Base-by-base conservation (phyloP, 2,113 vertebrate genomes). In the Symphodus melops region DNA sequence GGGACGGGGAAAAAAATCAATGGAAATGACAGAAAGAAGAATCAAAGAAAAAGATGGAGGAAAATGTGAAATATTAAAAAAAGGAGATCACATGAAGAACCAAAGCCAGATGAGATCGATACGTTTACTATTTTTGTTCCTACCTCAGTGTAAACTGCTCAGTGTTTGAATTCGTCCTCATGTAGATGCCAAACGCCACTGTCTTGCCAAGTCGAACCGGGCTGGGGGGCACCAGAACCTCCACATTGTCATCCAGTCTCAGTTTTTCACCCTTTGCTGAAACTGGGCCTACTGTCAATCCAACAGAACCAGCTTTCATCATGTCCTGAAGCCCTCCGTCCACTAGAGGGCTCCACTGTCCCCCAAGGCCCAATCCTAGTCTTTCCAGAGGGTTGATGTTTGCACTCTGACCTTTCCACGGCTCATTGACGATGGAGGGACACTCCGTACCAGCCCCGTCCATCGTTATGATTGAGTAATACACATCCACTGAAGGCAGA, bases 141-240 rank as follows among this genome's bases (percentile, higher is more conserved):
- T 41, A 93, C 97, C 96, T 95, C 37, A 98, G 80, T 0, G 94
- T 96, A 85, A 98, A 97, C 86, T 95, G 95, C 44, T 98, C 95
- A 46, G 82, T 91, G 33, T 84, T 76, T 0, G 97, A 96, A 59
- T 92, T 83, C 0, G 95, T 91, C 71, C 90, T 92, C 92, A 98
- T 94, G 67, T 94, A 95, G 44, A 99, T 70, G 4, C 94, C 89
- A 66, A 98, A 97, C 49, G 95, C 95, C 77, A 97, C 95, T 0
- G 92, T 91, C 20, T 95, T 97, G 10, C 96, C 97, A 49, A 96
- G 96, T 46, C 95, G 96, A 61, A 99, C 89, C 0, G 97, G 96
- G 70, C 93, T 96, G 61, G 96, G 91, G 0, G 97, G 96, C 4
- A 96, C 93, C 1, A 94, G 88, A 75, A 99, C 91, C 72, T 96